Evolutionary conservation across 2,797 vertebrate species (phyloP).

Genomic region (Hylomyscus alleni): DNA sequence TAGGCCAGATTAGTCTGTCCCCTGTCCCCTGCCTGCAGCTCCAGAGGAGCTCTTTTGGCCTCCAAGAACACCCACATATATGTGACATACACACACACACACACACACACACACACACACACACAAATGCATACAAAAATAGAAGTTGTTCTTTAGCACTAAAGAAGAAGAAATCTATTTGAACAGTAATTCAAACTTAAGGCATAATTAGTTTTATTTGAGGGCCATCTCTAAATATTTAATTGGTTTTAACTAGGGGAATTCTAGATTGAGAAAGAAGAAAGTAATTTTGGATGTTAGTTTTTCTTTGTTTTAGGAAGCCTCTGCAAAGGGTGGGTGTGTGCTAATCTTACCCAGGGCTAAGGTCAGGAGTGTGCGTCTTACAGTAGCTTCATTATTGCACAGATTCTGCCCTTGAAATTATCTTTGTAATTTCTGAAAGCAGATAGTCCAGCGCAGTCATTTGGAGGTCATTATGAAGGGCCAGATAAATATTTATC

Average conservation of each 20-base stretch:
- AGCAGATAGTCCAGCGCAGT: conserved; percentile 81
- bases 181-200: conserved; percentile 51
- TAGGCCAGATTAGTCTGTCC: neutral
- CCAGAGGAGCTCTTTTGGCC: neutral
- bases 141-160: neutral
- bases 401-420: conserved; percentile 80
- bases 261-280: conserved; percentile 63
- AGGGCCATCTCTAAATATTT: conserved; percentile 44
- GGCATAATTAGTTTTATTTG: conserved; percentile 59
- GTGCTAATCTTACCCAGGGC: conserved; percentile 18
- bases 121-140: too few relatives aligned
- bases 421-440: conserved; percentile 83
- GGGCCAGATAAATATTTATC: conserved; percentile 86
- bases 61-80: neutral
- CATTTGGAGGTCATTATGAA: conserved; percentile 87
- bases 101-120: neutral
- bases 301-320: conserved; percentile 48
- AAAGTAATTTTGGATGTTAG: conserved; percentile 34
- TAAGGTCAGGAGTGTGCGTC: conserved; percentile 59
- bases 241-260: conserved; percentile 55
- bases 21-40: too few relatives aligned
- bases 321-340: conserved; percentile 27
- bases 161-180: conserved; percentile 20
- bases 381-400: conserved; percentile 84
- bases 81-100: neutral